Evolutionary conservation across 2,888 invertebrate genomes (phyloP).

Genomic region (Disparrhopalites patrizii): DNA sequence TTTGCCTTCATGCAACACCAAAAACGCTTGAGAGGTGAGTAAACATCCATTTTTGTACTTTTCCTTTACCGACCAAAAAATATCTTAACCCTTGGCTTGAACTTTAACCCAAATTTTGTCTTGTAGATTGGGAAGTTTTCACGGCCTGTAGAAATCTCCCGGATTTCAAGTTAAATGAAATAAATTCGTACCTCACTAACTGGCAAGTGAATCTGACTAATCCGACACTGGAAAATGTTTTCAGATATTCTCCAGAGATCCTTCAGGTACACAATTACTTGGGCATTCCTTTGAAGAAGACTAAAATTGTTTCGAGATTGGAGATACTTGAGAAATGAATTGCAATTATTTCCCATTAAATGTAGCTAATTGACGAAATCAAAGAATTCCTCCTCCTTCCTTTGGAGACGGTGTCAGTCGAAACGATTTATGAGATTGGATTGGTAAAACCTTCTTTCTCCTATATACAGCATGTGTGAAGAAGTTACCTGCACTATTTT

Average conservation of each 20-base stretch:
- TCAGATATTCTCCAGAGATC: constrained; percentile 37
- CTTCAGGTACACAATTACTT: constrained; percentile 30
- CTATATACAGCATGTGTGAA: not conserved
- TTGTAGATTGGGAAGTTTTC: constrained; percentile 35
- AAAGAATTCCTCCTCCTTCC: constrained; percentile 40
- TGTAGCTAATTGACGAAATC: constrained; percentile 40
- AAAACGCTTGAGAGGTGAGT: constrained; percentile 21
- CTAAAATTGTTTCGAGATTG: not conserved
- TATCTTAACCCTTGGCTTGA: not conserved
- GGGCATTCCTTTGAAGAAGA: no score
- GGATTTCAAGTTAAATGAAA: constrained; percentile 38
- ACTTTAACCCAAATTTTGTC: no score
- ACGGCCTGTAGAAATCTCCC: constrained; percentile 41
- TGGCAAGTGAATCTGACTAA: constrained; percentile 34
- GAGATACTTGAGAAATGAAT: not conserved
- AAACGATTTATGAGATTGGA: constrained; percentile 39
- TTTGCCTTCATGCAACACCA: constrained; percentile 28
- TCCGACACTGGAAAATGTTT: constrained; percentile 34
- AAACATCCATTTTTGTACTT: not conserved
- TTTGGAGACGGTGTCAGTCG: constrained; percentile 26
- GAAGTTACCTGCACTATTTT: no score
- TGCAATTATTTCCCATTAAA: not conserved
- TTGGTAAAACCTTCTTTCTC: constrained; percentile 27
- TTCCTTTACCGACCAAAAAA: no score
- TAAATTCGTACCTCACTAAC: constrained; percentile 42